These are phyloP conservation scores for Formica selysi DNA, from an alignment of 1,140 invertebrate genomes.

Conservation along the genomic window DNA sequence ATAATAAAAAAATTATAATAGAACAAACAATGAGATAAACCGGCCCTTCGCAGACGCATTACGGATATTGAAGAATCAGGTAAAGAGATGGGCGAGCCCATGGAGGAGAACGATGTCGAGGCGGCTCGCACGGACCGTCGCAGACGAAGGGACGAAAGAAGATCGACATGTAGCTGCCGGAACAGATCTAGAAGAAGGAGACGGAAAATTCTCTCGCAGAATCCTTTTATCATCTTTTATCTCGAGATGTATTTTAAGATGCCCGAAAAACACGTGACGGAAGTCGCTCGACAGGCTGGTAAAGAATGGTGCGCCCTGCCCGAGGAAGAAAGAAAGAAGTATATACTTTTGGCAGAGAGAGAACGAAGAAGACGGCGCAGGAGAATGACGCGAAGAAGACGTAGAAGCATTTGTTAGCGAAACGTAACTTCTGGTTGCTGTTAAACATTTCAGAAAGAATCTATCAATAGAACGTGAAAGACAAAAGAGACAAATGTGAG, in stretches of 20 bases:
- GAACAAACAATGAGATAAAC: neutral
- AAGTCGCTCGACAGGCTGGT: constrained; percentile 77
- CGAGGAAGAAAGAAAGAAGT: constrained; percentile 68
- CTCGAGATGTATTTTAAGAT: constrained; percentile 75
- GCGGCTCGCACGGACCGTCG: neutral
- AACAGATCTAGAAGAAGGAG: constrained; percentile 21
- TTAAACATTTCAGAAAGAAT: neutral
- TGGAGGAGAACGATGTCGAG: neutral
- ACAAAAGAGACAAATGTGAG: neutral
- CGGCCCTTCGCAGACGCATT: neutral
- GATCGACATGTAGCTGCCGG: constrained; percentile 41
- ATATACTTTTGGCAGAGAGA: constrained; percentile 66
- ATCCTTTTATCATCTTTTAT: constrained; percentile 82
- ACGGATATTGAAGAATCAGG: neutral
- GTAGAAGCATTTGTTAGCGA: constrained; percentile 10
- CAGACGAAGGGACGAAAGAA: neutral
- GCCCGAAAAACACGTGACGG: constrained; percentile 69
- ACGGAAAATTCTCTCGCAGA: constrained; percentile 54
- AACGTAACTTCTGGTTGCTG: neutral
- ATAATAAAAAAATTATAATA: constrained; percentile 13
- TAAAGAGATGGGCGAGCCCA: neutral
- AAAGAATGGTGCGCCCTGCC: constrained; percentile 77
- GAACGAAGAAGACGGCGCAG: constrained; percentile 41
- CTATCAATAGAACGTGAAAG: neutral
- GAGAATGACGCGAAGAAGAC: neutral